Base-by-base conservation (phyloP, 2,113 vertebrate species). In the Neogobius melanostomus region DNA sequence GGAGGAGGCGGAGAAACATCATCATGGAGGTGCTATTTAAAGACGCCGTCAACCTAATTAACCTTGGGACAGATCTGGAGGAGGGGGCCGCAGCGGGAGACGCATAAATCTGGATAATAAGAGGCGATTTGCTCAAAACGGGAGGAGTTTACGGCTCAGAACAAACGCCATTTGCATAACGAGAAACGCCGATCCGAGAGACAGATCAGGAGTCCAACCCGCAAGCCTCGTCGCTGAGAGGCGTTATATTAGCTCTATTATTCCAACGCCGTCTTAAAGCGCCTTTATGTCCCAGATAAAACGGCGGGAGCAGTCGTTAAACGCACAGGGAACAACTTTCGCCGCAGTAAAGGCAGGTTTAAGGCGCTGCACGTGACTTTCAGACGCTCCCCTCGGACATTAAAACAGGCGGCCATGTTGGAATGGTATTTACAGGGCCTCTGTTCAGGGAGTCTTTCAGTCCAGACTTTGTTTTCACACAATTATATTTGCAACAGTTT, bases 21-120 rank as follows among this genome's bases (percentile, higher is more conserved):
- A 86, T 85, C 80, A 87, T 89, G 83, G 21, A 44, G 12, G 77
- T 72, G 87, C 91, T 92, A 90, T 92, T 93, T 93, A 92, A 93
- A 92, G 90, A 89, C 90, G 84, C 81, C 74, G 92, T 93, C 91
- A 91, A 88, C 89, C 90, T 93, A 91, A 93, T 93, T 93, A 93
- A 93, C 93, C 93, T 93, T 92, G 92, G 82, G 82, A 88, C 78
- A 87, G 74, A 90, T 87, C 85, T 87, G 83, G 86, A 91, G 64
- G 82, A 60, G 81, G 88, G 76, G 64, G 68, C 74, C 0, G 49
- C 56, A 6, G 66, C 57, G 52, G 79, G 85, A 76, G 75, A 68
- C 63, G 17, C 76, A 88, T 92, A 90, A 90, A 93, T 93, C 88
- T 91, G 72, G 61, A 85, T 91, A 85, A 87, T 86, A 87, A 91